phyloP scores from a whole-genome alignment of 2,888 invertebrate genomes.

The Dorcus hopei region DNA sequence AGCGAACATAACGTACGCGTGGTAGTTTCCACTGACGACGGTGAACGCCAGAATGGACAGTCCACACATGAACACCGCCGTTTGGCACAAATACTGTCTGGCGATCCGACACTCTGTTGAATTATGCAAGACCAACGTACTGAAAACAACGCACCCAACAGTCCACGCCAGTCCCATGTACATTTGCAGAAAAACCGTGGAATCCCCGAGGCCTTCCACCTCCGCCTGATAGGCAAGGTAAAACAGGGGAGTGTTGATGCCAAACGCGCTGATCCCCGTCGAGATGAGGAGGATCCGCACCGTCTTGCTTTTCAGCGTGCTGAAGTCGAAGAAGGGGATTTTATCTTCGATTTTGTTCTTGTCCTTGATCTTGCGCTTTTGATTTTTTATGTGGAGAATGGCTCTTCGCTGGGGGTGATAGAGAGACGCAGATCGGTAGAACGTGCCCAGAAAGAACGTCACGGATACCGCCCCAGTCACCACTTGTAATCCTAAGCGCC shows the following conservation, averaged over 20 bases:
- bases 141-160: conserved; percentile 77
- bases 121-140: conserved; percentile 77
- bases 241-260: conserved; percentile 82
- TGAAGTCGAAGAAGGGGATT: conserved; percentile 83
- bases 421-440: conserved; percentile 83
- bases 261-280: conserved; percentile 76
- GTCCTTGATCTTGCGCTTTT: conserved; percentile 79
- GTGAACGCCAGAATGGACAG: conserved; percentile 74
- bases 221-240: conserved; percentile 78
- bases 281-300: conserved; percentile 78
- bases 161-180: conserved; percentile 82
- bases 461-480: conserved; percentile 80
- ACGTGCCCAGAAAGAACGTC: conserved; percentile 81
- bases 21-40: conserved; percentile 71
- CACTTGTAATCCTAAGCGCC: conserved; percentile 80
- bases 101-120: conserved; percentile 82
- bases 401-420: conserved; percentile 86
- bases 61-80: conserved; percentile 75
- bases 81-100: conserved; percentile 79
- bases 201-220: conserved; percentile 62
- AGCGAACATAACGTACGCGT: conserved; percentile 75
- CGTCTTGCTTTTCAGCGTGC: conserved; percentile 79
- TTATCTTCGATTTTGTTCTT: conserved; percentile 73
- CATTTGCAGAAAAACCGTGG: conserved; percentile 56
- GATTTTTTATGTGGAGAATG: conserved; percentile 84